phyloP scores from a whole-genome alignment of 2,113 vertebrate species.

The Sturnira hondurensis region DNA sequence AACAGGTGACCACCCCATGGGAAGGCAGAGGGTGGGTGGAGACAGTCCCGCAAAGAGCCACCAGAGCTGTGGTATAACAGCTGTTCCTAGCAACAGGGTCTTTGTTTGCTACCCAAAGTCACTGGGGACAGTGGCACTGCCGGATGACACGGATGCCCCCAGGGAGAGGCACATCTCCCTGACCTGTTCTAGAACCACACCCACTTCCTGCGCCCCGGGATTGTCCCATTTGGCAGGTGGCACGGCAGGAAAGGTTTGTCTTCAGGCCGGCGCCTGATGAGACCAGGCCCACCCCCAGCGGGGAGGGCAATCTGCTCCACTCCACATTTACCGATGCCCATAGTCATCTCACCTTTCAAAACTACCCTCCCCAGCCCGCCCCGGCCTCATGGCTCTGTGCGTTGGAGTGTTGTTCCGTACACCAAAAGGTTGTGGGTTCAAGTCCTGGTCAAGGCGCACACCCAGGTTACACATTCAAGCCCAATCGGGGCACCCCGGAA shows the following conservation, averaged over 20 bases:
- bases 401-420: no score
- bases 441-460: no score
- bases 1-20: not conserved
- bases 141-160: not conserved
- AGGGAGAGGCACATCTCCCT: not conserved
- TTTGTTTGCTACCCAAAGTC: not conserved
- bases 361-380: no score
- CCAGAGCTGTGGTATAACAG: accelerated
- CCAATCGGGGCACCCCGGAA: no score
- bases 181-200: not conserved
- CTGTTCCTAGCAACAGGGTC: accelerated
- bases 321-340: not conserved
- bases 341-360: not conserved
- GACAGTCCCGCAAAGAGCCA: not conserved
- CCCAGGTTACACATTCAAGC: no score
- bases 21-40: not conserved
- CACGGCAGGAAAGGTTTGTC: no score
- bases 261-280: not conserved
- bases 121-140: no score
- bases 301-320: not conserved
- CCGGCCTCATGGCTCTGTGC: no score
- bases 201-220: not conserved
- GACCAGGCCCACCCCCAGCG: not conserved
- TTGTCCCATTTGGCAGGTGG: accelerated
- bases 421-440: no score